Evolutionary conservation across 1,140 invertebrate genomes (phyloP).

Genomic region (Phortica variegata): DNA sequence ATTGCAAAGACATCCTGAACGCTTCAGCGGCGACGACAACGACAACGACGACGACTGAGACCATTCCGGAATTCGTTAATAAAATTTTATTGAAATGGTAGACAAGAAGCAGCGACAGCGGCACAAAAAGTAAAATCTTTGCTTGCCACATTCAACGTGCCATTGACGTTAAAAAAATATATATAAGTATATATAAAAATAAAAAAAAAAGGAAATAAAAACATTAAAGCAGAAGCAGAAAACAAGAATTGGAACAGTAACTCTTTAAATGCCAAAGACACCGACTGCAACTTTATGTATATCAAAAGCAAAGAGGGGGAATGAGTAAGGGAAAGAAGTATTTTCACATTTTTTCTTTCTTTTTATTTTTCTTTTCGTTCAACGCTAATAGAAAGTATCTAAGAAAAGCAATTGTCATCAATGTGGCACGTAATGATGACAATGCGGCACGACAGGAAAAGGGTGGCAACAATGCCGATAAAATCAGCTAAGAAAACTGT

Average conservation of each 20-base stretch:
- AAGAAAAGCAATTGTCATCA: slow-evolving; percentile 54
- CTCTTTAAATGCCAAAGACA: no score
- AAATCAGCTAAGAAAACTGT: not conserved
- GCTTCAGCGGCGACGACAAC: no score
- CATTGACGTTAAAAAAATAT: no score
- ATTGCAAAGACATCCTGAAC: slow-evolving; percentile 4
- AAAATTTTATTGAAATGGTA: slow-evolving; percentile 58
- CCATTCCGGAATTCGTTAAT: slow-evolving; percentile 56
- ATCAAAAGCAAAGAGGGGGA: slow-evolving; percentile 16
- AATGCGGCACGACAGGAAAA: slow-evolving; percentile 37
- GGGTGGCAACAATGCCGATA: slow-evolving; percentile 31
- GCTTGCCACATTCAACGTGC: no score
- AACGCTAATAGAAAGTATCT: slow-evolving; percentile 22
- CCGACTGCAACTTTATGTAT: no score
- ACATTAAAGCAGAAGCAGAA: slow-evolving; percentile 18
- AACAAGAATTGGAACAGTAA: no score
- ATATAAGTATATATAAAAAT: slow-evolving; percentile 26
- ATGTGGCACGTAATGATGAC: slow-evolving; percentile 53
- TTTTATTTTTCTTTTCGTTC: no score
- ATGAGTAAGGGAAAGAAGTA: slow-evolving; percentile 27
- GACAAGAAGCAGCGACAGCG: slow-evolving; percentile 50
- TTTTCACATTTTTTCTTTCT: no score
- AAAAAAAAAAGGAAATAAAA: slow-evolving; percentile 20
- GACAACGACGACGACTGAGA: slow-evolving; percentile 33
- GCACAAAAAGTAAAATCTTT: slow-evolving; percentile 19